Conservation (phyloP, 2,113 vertebrate genomes). For the Notothenia coriiceps region DNA sequence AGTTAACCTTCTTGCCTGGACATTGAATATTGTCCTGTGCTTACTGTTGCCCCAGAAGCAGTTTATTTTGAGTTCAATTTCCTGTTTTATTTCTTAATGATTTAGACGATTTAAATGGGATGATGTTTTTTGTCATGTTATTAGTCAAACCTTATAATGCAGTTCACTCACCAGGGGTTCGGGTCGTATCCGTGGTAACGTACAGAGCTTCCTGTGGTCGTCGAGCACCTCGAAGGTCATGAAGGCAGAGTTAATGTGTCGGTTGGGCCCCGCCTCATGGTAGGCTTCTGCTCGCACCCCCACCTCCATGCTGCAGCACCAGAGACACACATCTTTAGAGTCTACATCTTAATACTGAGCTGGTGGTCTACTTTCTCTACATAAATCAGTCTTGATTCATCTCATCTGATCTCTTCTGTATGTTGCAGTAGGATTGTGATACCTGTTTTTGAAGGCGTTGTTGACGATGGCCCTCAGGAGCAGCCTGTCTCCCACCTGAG, state of each 20-base stretch:
- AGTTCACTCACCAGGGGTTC: constrained; percentile 85
- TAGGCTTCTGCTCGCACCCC: constrained; percentile 93
- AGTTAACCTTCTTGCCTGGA: too few relatives aligned
- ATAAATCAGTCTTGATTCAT: neutral
- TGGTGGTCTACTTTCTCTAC: too few relatives aligned
- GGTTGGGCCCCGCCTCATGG: constrained; percentile 80
- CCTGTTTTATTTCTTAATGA: too few relatives aligned
- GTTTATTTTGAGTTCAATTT: too few relatives aligned
- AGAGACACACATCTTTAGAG: neutral
- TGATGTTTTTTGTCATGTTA: neutral
- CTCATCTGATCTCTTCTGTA: neutral
- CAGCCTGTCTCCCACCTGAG: constrained; percentile 92
- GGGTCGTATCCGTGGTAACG: constrained; percentile 87
- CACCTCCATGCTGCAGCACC: constrained; percentile 91
- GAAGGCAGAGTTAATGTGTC: constrained; percentile 97
- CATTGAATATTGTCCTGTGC: too few relatives aligned
- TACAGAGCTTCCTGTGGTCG: constrained; percentile 77
- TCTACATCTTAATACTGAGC: neutral
- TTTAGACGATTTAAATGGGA: neutral
- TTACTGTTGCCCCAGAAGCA: too few relatives aligned
- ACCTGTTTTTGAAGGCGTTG: constrained; percentile 94
- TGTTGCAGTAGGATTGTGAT: neutral
- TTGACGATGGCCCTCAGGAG: constrained; percentile 94
- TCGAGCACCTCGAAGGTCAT: constrained; percentile 93
- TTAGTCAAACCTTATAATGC: neutral